phyloP scores from a whole-genome alignment of 2,888 invertebrate species.

The Clitarchus hookeri region DNA sequence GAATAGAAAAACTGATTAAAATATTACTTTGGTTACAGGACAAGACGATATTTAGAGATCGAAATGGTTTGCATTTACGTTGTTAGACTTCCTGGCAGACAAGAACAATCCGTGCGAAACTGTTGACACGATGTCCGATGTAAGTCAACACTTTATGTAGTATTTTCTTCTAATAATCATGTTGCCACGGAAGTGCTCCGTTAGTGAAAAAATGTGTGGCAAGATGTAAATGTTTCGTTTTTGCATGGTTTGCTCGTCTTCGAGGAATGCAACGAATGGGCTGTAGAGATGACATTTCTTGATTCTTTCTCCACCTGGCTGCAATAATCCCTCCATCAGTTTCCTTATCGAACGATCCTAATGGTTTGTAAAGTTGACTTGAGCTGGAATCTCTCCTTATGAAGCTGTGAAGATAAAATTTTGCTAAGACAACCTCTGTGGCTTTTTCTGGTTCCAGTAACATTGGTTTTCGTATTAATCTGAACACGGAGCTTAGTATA shows the following conservation, averaged over 20 bases:
- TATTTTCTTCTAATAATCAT: too few relatives aligned
- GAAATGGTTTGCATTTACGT: too few relatives aligned
- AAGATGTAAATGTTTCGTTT: background rate
- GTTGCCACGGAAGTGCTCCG: too few relatives aligned
- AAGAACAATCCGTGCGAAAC: too few relatives aligned
- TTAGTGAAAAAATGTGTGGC: too few relatives aligned
- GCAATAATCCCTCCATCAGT: constrained; percentile 41
- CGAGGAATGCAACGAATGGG: constrained; percentile 42
- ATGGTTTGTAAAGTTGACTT: constrained; percentile 41
- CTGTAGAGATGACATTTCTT: constrained; percentile 36
- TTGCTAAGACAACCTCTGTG: constrained; percentile 42
- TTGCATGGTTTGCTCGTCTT: constrained; percentile 34
- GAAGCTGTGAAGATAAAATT: constrained; percentile 45
- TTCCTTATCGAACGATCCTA: constrained; percentile 44
- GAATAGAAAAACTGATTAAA: too few relatives aligned
- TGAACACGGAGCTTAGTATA: constrained; percentile 19
- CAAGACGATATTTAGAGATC: too few relatives aligned
- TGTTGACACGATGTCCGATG: too few relatives aligned
- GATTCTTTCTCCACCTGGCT: constrained; percentile 45
- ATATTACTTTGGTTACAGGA: too few relatives aligned
- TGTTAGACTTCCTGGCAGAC: too few relatives aligned
- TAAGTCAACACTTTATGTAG: too few relatives aligned
- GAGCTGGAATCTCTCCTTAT: constrained; percentile 35
- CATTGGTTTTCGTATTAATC: constrained; percentile 45
- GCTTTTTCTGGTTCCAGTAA: constrained; percentile 44